A percentile compares a stretch with the other conserved stretches of the same genome.
phyloP scores from a whole-genome alignment of 1,140 invertebrate species.

The Oedothorax gibbosus region DNA sequence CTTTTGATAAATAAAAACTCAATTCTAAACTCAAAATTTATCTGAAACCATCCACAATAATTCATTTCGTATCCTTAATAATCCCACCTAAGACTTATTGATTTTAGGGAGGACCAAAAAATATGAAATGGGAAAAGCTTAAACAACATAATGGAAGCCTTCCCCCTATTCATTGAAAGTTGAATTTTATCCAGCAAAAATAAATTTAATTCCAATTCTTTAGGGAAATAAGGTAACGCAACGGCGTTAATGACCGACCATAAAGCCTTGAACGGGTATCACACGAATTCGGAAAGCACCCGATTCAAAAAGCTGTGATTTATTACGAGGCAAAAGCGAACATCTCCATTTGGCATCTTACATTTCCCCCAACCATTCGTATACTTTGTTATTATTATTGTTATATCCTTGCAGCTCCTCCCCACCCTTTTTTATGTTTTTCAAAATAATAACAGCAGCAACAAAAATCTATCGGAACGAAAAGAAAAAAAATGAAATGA shows the following conservation, averaged over 20 bases:
- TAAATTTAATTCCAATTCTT: constrained; percentile 41
- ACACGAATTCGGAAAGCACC: neutral
- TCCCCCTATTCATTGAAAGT: constrained; percentile 4
- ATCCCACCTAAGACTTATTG: no score
- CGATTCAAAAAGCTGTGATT: constrained; percentile 13
- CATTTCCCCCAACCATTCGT: constrained; percentile 3
- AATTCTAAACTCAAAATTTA: no score
- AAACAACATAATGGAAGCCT: no score
- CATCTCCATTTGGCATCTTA: constrained; percentile 15
- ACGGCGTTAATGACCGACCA: constrained; percentile 46
- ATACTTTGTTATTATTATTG: constrained; percentile 29
- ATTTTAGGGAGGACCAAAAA: no score
- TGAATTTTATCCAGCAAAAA: constrained; percentile 19
- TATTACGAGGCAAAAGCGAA: neutral
- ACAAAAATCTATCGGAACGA: no score
- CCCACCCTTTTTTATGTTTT: neutral
- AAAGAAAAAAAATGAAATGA: no score
- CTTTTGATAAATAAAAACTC: no score
- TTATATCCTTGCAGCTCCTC: constrained; percentile 13
- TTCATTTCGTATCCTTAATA: no score
- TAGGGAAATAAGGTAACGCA: neutral
- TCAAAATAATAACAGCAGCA: neutral
- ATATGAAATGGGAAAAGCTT: no score
- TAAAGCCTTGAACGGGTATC: constrained; percentile 5
- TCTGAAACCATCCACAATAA: no score